Base-by-base conservation (phyloP, 2,113 vertebrate genomes). In the Sarotherodon lohbergeri region DNA sequence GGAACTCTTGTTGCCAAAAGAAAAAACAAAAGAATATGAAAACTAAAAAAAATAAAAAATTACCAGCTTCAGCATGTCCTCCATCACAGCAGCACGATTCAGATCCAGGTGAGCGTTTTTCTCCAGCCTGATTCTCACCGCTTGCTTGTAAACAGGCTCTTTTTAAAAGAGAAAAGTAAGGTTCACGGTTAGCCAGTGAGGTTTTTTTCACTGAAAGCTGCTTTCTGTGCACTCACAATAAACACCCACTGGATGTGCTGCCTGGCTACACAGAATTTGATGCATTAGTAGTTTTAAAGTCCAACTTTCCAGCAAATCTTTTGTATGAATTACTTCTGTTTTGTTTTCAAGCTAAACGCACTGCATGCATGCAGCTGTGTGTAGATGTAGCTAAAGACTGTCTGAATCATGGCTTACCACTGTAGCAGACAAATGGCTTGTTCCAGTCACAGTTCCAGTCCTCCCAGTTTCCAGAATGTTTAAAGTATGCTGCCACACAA, bases 391-490 rank as follows among this genome's bases (percentile, higher is more conserved):
- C 22, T 57, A 4, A 52, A 52, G 50, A 17, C 50, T 56, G 4
- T 7, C 4, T 78, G 34, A 76, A 43, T 36, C n/a, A 22, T 12
- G 9, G 52, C 52, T 55, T 55, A 55, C 52, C 22, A 50, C 16
- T 34, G 63, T 82, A 12, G 43, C 87, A 89, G 16, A 82, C 54
- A 43, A 56, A 82, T 9, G 66, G 24, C 9, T 2, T 85, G 5
- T 1, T 27, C 24, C 55, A 27, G 55, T 29, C 55, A 57, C 55
- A 57, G 55, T 57, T 57, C 55, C 55, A 57, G 56, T 85, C 66
- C 24, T 27, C 46, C 83, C 83, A 85, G 4, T 7, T 0, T 36
- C 84, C 88, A 32, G 4, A 27, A 2, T 6, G 0, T 1, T 1
- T 7, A 12, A 57, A 68, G 16, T 5, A 1, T 10, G 71, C 57